Evolutionary conservation across 2,888 invertebrate genomes (phyloP), one percentile per base, ranked within the genome.

Genomic region (Nemoura dubitans): DNA sequence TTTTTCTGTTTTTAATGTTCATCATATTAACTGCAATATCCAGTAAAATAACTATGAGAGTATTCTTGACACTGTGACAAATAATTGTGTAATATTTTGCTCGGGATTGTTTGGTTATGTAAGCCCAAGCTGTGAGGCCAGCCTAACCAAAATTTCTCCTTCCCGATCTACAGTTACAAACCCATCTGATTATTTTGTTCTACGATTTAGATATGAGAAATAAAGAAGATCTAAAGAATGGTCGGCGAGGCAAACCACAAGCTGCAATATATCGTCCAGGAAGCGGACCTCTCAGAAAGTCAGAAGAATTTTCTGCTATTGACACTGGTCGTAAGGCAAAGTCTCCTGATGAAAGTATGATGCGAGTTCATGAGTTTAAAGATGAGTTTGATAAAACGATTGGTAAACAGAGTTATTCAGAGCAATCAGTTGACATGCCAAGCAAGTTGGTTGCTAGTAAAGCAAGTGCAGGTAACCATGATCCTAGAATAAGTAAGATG

Each of bases 251-350:
- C 91, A 95, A 95, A 92, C 95, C 95, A 90, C 94, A 94, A 90
- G 94, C 95, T 92, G 94, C 94, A 91, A 92, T 96, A 88, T 96
- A 96, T 90, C 94, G 94, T 91, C 96, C 96, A 90, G 96, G 96
- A 89, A 95, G 96, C 93, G 96, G 96, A 88, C 95, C 95, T 88
- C 92, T 96, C 89, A 93, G 94, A 90, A 95, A 95, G 91, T 94
- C 95, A 88, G 88, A 88, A 78, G 88, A 88, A 86, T 42, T 76
- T 27, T 28, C 82, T 86, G 76, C 83, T 30, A 82, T 85, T 77
- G 89, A 89, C 82, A 85, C 86, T 81, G 83, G 76, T 59, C 87
- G 84, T 36, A 88, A 86, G 83, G 77, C 81, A 28, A 87, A 88
- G 76, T 86, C 87, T 84, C 87, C 87, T 80, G 85, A 78, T 76